Evolutionary conservation across 2,888 invertebrate species (phyloP).

Genomic region (Aphidoletes aphidimyza): DNA sequence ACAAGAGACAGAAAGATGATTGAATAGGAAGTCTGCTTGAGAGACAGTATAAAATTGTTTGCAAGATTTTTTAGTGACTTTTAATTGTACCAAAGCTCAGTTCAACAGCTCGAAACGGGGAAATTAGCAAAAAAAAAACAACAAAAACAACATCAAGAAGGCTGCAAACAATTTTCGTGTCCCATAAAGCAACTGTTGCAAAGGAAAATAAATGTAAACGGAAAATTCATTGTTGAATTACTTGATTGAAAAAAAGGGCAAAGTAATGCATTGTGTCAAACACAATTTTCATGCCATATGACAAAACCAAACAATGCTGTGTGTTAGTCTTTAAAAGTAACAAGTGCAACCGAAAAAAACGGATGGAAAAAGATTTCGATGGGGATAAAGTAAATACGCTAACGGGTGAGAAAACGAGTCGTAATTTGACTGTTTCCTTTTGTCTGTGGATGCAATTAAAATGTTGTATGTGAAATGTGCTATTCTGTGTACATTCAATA

Average conservation of each 20-base stretch:
- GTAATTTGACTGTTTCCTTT: constrained; percentile 22
- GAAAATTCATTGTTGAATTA: neutral
- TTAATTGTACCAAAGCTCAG: neutral
- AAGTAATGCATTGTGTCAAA: neutral
- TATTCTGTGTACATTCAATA: neutral
- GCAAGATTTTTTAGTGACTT: neutral
- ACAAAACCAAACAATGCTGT: neutral
- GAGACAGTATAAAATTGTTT: constrained; percentile 21
- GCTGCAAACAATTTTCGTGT: neutral
- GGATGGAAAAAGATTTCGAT: neutral
- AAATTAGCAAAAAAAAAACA: neutral
- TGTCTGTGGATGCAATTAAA: constrained; percentile 5
- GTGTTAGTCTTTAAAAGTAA: neutral
- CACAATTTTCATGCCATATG: neutral
- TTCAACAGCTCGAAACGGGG: neutral
- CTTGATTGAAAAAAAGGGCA: neutral
- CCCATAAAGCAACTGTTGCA: neutral
- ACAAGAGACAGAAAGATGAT: neutral
- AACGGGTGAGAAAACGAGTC: constrained; percentile 1
- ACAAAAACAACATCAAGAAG: neutral
- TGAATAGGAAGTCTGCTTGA: neutral
- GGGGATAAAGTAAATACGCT: neutral
- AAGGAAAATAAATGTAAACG: neutral
- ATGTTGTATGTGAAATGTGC: neutral
- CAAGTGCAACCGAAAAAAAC: neutral